A percentile compares a stretch with the other conserved stretches of the same genome.
These are phyloP conservation scores for Macaca fascicularis DNA, from an alignment of 2,113 vertebrate genomes.

Conservation along the genomic window DNA sequence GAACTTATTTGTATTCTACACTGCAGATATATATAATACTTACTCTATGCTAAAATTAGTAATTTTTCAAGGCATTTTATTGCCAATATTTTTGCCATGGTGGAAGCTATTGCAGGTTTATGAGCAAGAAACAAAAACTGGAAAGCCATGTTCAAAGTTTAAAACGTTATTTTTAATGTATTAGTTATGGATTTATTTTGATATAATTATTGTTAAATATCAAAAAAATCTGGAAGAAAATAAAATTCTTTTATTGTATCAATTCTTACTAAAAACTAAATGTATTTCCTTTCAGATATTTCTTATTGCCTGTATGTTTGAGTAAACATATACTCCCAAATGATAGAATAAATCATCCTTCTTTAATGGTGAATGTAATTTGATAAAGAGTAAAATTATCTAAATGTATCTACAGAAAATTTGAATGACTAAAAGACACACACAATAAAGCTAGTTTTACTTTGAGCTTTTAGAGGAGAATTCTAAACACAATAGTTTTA, in stretches of 20 bases:
- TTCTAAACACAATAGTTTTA: not conserved
- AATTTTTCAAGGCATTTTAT: not conserved
- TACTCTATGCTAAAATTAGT: not conserved
- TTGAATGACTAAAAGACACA: not conserved
- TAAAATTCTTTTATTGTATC: not conserved
- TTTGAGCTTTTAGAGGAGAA: not conserved
- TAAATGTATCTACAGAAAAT: not conserved
- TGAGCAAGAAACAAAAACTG: not conserved
- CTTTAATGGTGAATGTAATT: not conserved
- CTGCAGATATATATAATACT: not conserved
- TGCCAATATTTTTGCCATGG: not conserved
- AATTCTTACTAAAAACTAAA: not conserved
- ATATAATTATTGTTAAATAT: not conserved
- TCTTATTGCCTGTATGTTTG: not conserved
- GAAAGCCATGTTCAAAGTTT: not conserved
- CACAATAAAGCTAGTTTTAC: not conserved
- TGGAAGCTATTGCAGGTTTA: not conserved
- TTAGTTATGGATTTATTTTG: not conserved
- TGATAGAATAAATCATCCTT: not conserved
- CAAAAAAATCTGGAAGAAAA: not conserved
- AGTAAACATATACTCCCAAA: not conserved
- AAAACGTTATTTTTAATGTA: not conserved
- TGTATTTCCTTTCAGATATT: not conserved
- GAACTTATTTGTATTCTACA: not conserved
- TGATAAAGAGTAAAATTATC: not conserved